Conservation (phyloP, 2,888 invertebrate species). For the Stenodera caucasica region DNA sequence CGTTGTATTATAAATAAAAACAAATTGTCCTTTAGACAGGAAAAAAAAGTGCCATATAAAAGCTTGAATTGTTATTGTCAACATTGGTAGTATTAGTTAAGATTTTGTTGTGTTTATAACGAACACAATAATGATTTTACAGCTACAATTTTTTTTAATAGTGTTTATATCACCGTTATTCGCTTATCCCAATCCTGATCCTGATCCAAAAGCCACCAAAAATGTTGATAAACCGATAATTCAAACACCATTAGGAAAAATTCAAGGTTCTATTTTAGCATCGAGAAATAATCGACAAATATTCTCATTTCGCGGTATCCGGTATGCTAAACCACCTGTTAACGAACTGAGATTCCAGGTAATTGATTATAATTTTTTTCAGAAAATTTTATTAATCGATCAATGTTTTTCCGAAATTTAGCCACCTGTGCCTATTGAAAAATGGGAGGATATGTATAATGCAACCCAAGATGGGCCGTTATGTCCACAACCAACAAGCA, state of each 20-base stretch:
- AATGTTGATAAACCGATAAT: conserved; percentile 14
- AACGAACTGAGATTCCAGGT: conserved; percentile 53
- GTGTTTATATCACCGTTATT: conserved; percentile 11
- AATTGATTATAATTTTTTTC: too few relatives aligned
- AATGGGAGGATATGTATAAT: conserved; percentile 44
- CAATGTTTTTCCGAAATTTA: conserved; percentile 28
- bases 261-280: conserved; percentile 41
- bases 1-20: not conserved
- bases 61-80: not conserved
- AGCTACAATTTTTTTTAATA: too few relatives aligned
- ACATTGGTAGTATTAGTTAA: not conserved
- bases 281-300: conserved; percentile 43
- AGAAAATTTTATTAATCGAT: not conserved
- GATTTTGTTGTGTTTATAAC: not conserved
- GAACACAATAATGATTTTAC: not conserved
- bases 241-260: conserved; percentile 39
- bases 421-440: conserved; percentile 46
- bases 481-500: conserved; percentile 47
- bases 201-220: conserved; percentile 23
- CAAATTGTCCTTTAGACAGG: not conserved
- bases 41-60: not conserved
- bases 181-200: conserved; percentile 16
- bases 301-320: conserved; percentile 44
- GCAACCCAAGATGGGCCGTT: conserved; percentile 47
- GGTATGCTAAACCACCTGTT: conserved; percentile 46